Conservation (phyloP, 2,113 vertebrate genomes). For the Proterorhinus semilunaris region DNA sequence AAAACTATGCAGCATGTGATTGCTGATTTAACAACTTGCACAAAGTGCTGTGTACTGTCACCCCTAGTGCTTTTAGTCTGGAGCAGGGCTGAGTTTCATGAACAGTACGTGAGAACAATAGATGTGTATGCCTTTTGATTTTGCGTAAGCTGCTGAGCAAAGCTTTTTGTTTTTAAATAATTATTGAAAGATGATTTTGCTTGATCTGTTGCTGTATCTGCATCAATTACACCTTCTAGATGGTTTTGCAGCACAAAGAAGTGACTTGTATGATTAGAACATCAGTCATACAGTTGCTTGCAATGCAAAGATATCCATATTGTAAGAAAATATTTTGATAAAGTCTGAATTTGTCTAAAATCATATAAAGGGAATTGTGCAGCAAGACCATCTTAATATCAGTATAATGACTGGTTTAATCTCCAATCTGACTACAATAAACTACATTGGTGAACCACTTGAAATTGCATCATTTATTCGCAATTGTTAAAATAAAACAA, state of each 20-base stretch:
- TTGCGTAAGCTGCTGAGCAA: conserved; percentile 17
- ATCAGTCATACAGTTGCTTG: not conserved
- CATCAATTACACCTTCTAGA: conserved; percentile 36
- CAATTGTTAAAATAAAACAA: conserved; percentile 63
- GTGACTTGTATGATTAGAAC: not conserved
- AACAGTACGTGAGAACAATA: not conserved
- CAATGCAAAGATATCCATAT: not conserved
- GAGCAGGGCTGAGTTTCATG: not conserved
- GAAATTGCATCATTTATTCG: conserved; percentile 49
- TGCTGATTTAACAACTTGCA: conserved; percentile 21
- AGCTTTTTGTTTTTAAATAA: conserved; percentile 15
- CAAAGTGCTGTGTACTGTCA: conserved; percentile 12
- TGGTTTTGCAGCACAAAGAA: conserved; percentile 52
- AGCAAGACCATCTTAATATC: conserved; percentile 43
- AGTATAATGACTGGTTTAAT: conserved; percentile 32
- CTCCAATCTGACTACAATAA: conserved; percentile 53
- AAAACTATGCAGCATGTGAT: conserved; percentile 11
- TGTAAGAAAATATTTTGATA: not conserved
- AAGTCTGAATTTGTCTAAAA: not conserved
- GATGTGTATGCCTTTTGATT: conserved; percentile 8
- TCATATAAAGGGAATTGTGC: conserved; percentile 66
- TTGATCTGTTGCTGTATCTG: conserved; percentile 30
- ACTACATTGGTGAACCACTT: conserved; percentile 38
- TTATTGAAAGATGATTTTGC: conserved; percentile 22
- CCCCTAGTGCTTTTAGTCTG: not conserved